Evolutionary conservation across 2,113 vertebrate species (phyloP).

Genomic region (Dipodomys stephensi): DNA sequence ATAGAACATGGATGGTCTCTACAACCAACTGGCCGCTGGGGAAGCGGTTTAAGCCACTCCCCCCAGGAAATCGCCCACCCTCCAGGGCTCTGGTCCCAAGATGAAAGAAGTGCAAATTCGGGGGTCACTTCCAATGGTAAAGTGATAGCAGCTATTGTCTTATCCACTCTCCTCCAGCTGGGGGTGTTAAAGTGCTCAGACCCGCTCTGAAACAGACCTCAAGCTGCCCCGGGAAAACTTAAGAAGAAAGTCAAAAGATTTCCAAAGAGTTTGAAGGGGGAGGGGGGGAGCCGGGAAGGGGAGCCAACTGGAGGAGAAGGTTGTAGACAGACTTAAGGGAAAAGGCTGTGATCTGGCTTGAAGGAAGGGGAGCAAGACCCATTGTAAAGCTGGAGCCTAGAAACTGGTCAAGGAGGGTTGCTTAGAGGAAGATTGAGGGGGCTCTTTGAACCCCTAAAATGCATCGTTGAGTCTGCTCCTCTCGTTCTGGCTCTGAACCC

Average conservation of each 20-base stretch:
- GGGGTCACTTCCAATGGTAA: constrained; percentile 96
- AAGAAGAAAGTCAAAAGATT: constrained; percentile 73
- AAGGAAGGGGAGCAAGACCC: neutral
- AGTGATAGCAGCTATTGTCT: constrained; percentile 91
- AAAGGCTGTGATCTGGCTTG: neutral
- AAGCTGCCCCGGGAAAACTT: constrained; percentile 67
- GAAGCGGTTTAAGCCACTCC: constrained; percentile 81
- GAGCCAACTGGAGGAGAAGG: neutral
- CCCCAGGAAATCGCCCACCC: constrained; percentile 95
- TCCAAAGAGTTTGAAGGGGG: constrained; percentile 44
- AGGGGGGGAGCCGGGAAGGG: constrained; percentile 17
- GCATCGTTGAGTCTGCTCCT: neutral
- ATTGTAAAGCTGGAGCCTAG: neutral
- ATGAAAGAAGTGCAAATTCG: constrained; percentile 87
- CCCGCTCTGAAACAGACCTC: constrained; percentile 68
- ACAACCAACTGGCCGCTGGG: constrained; percentile 76
- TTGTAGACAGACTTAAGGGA: constrained; percentile 31
- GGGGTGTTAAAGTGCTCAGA: constrained; percentile 84
- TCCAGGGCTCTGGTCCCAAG: constrained; percentile 85
- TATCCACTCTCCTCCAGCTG: constrained; percentile 76
- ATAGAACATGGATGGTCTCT: constrained; percentile 66
- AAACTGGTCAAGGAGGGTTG: neutral
- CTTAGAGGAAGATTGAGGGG: neutral
- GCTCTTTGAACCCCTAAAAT: neutral
- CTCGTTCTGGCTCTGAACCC: neutral